Conservation (phyloP, 2,888 invertebrate species). For the Tupiocoris notatus region DNA sequence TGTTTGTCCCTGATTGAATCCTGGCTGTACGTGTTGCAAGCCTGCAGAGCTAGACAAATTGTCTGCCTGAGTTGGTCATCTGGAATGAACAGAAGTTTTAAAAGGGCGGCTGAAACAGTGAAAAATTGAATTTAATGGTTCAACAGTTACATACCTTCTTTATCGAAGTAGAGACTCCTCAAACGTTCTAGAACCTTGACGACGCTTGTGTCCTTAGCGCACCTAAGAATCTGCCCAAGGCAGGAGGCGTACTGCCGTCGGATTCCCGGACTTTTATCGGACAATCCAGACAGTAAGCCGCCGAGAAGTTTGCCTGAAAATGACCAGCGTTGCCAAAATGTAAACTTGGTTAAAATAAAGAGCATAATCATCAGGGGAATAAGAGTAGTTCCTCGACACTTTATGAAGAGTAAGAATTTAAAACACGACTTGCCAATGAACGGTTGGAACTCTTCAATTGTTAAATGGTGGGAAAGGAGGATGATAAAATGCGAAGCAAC, state of each 20-base stretch:
- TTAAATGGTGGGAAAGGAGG: slow-evolving; percentile 57
- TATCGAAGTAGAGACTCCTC: slow-evolving; percentile 65
- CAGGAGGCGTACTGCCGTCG: slow-evolving; percentile 81
- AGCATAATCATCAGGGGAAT: too few relatives aligned
- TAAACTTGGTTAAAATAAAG: too few relatives aligned
- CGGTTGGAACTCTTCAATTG: slow-evolving; percentile 58
- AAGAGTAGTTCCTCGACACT: too few relatives aligned
- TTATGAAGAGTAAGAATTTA: too few relatives aligned
- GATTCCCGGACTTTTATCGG: slow-evolving; percentile 79
- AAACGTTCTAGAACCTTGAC: slow-evolving; percentile 65
- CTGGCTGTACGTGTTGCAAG: slow-evolving; percentile 78
- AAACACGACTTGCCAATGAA: slow-evolving; percentile 57
- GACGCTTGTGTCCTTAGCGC: slow-evolving; percentile 73
- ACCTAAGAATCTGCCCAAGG: slow-evolving; percentile 78
- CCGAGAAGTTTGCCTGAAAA: slow-evolving; percentile 61
- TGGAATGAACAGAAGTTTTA: slow-evolving; percentile 51
- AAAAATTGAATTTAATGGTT: slow-evolving; percentile 7
- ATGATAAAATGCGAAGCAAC: slow-evolving; percentile 78
- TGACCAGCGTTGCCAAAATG: too few relatives aligned
- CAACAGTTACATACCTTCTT: too few relatives aligned
- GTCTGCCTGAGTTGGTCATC: slow-evolving; percentile 74
- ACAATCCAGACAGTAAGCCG: slow-evolving; percentile 70
- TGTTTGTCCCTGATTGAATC: slow-evolving; percentile 79
- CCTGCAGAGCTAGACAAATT: slow-evolving; percentile 72
- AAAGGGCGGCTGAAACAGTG: background rate